Conservation (phyloP, 1,140 invertebrate species). For the Glomeris maerens region DNA sequence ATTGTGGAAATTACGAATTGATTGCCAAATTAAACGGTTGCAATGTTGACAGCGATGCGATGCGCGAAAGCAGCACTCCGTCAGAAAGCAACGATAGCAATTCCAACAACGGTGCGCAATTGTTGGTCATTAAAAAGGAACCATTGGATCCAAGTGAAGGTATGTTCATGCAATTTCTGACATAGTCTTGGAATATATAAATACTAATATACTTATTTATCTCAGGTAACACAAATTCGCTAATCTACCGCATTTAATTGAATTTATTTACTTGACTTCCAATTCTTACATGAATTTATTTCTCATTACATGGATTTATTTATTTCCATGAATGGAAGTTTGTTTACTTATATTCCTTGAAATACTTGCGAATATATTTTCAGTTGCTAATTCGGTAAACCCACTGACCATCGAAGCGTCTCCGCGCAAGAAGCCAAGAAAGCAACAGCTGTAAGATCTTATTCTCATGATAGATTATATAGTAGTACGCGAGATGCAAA, state of each 20-base stretch:
- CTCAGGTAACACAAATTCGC: too few species aligned
- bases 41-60: slow-evolving; percentile 1
- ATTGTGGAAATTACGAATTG: too few species aligned
- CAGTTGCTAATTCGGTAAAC: too few species aligned
- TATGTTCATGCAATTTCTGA: too few species aligned
- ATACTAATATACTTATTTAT: too few species aligned
- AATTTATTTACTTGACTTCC: too few species aligned
- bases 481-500: background rate
- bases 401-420: slow-evolving; percentile 38
- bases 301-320: background rate
- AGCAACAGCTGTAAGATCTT: slow-evolving; percentile 48
- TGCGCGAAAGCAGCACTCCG: background rate
- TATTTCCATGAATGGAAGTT: background rate
- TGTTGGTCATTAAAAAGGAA: slow-evolving; percentile 1
- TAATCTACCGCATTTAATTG: too few species aligned
- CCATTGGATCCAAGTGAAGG: background rate
- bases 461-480: slow-evolving; percentile 4
- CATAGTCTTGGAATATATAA: too few species aligned
- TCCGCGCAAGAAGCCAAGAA: slow-evolving; percentile 58
- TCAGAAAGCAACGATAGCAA: background rate
- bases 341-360: background rate
- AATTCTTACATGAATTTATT: background rate
- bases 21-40: background rate
- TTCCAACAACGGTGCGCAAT: background rate
- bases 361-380: too few species aligned